Evolutionary conservation across 2,888 invertebrate genomes (phyloP).

Genomic region (Rhingia rostrata): DNA sequence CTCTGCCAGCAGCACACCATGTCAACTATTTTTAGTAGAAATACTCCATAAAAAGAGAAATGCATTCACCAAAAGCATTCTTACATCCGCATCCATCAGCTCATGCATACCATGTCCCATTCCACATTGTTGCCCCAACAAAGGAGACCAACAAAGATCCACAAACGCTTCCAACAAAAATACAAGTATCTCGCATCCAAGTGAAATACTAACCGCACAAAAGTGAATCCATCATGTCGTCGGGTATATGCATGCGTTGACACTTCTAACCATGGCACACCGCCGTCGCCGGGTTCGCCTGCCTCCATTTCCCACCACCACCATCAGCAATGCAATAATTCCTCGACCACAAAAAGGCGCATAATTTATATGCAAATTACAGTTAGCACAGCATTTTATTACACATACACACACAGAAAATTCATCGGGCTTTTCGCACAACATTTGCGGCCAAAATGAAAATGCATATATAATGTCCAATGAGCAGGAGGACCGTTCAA

Average conservation of each 20-base stretch:
- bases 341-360: slow-evolving; percentile 59
- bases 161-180: slow-evolving; percentile 42
- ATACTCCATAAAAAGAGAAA: slow-evolving; percentile 15
- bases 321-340: slow-evolving; percentile 69
- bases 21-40: slow-evolving; percentile 29
- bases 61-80: slow-evolving; percentile 42
- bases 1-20: slow-evolving; percentile 27
- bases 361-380: slow-evolving; percentile 75
- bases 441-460: slow-evolving; percentile 65
- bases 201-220: slow-evolving; percentile 70
- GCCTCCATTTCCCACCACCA: background rate
- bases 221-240: slow-evolving; percentile 68
- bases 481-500: slow-evolving; percentile 38
- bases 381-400: slow-evolving; percentile 67
- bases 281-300: background rate
- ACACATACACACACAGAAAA: background rate
- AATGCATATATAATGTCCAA: slow-evolving; percentile 74
- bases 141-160: slow-evolving; percentile 8
- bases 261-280: slow-evolving; percentile 62
- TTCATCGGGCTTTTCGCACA: slow-evolving; percentile 40
- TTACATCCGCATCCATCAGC: slow-evolving; percentile 39
- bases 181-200: slow-evolving; percentile 59
- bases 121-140: slow-evolving; percentile 17
- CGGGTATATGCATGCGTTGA: slow-evolving; percentile 64
- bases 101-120: slow-evolving; percentile 10